Evolutionary conservation across 2,888 invertebrate genomes (phyloP).

Genomic region (Nemotelus nigrinus): DNA sequence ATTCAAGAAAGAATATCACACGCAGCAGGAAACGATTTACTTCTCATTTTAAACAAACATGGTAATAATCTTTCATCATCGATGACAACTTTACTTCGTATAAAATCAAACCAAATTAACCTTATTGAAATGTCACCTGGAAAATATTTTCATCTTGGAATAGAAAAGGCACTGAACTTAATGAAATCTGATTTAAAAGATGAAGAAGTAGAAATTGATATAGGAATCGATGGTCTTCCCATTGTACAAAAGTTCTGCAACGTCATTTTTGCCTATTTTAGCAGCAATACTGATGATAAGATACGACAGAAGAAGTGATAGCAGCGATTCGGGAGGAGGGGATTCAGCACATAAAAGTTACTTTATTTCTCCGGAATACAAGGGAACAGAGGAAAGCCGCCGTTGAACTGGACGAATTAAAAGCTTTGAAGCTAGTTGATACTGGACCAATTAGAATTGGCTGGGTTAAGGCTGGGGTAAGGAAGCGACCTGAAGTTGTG

Average conservation of each 20-base stretch:
- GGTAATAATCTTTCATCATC: no score
- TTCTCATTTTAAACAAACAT: no score
- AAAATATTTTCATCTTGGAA: conserved; percentile 14
- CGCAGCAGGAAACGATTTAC: no score
- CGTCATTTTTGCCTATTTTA: background rate
- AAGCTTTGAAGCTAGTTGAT: no score
- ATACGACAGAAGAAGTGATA: background rate
- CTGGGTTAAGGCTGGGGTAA: no score
- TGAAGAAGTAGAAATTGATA: conserved; percentile 7
- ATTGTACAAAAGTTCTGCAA: no score
- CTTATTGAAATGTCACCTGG: background rate
- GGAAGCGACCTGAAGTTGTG: no score
- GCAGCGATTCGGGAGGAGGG: no score
- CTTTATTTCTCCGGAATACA: background rate
- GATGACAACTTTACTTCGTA: no score
- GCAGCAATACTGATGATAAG: background rate
- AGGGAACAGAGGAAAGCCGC: background rate
- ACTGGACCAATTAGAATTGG: no score
- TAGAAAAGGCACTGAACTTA: background rate
- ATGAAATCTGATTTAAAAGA: background rate
- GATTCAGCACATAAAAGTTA: background rate
- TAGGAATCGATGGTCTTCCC: conserved; percentile 11
- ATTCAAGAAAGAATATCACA: background rate
- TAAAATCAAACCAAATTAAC: conserved; percentile 1
- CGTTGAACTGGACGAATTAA: no score